Evolutionary conservation across 2,888 invertebrate genomes (phyloP).

Genomic region (Heliconius ismenius): DNA sequence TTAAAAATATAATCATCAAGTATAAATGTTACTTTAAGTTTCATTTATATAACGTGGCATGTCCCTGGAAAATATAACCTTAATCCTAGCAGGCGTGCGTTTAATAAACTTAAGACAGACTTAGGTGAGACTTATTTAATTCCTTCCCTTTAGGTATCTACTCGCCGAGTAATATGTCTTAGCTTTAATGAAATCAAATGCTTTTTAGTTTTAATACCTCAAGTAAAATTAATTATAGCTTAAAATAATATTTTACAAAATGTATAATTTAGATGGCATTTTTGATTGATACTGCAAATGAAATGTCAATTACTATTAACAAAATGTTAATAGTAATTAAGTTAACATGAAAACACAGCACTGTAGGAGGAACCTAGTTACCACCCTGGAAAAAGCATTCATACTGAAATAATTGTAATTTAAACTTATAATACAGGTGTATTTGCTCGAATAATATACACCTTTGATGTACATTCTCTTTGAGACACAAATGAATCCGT

Average conservation of each 20-base stretch:
- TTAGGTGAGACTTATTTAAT: slow-evolving; percentile 40
- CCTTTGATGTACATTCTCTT: slow-evolving; percentile 23
- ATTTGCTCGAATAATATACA: not conserved
- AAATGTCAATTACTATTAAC: too few relatives aligned
- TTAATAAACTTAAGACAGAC: slow-evolving; percentile 60
- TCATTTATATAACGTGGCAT: not conserved
- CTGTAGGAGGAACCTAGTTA: too few relatives aligned
- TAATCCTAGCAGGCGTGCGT: slow-evolving; percentile 48
- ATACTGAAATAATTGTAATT: not conserved
- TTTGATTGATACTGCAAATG: too few relatives aligned
- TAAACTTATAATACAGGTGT: not conserved
- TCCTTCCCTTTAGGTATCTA: slow-evolving; percentile 28
- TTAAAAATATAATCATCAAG: not conserved
- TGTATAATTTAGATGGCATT: too few relatives aligned
- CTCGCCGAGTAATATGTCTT: not conserved
- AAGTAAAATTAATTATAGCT: too few relatives aligned
- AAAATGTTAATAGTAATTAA: too few relatives aligned
- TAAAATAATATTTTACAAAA: too few relatives aligned
- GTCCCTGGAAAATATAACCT: slow-evolving; percentile 27
- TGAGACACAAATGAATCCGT: slow-evolving; percentile 17
- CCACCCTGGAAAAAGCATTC: not conserved
- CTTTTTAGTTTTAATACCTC: not conserved
- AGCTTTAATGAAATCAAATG: slow-evolving; percentile 9
- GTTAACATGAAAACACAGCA: too few relatives aligned
- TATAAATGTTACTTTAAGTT: not conserved